Conservation (phyloP, 2,797 vertebrate species). For the Typhlichthys eigenmanni region DNA sequence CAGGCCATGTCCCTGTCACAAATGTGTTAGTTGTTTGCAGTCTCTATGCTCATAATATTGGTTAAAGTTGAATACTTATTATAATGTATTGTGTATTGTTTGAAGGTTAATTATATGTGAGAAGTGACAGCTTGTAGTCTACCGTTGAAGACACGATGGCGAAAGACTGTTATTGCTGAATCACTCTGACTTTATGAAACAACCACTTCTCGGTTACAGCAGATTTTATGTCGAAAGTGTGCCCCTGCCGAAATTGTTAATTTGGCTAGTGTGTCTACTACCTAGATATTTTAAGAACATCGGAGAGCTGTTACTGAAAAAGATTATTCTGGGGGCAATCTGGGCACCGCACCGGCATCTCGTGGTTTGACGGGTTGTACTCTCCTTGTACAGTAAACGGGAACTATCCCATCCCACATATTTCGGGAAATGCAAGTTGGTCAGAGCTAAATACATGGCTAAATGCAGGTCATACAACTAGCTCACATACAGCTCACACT, state of each 20-base stretch:
- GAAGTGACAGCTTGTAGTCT: conserved; percentile 14
- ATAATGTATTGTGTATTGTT: neutral
- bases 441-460: conserved; percentile 11
- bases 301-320: too few species aligned
- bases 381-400: conserved; percentile 19
- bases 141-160: conserved; percentile 17
- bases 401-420: conserved; percentile 56
- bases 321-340: too few species aligned
- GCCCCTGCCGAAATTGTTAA: neutral
- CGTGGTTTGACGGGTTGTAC: conserved; percentile 40
- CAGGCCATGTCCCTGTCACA: neutral
- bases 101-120: conserved; percentile 1
- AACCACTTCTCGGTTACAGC: conserved; percentile 54
- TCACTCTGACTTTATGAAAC: conserved; percentile 81
- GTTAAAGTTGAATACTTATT: neutral
- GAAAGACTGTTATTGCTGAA: conserved; percentile 78
- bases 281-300: too few species aligned
- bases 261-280: neutral
- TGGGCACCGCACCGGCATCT: neutral
- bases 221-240: conserved; percentile 33
- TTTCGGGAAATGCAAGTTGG: conserved; percentile 62
- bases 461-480: neutral
- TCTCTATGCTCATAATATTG: conserved; percentile 35
- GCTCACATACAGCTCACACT: neutral
- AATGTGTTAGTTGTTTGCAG: neutral